These are phyloP conservation scores for Azemiops feae DNA, from an alignment of 2,113 vertebrate genomes.

Conservation along the genomic window DNA sequence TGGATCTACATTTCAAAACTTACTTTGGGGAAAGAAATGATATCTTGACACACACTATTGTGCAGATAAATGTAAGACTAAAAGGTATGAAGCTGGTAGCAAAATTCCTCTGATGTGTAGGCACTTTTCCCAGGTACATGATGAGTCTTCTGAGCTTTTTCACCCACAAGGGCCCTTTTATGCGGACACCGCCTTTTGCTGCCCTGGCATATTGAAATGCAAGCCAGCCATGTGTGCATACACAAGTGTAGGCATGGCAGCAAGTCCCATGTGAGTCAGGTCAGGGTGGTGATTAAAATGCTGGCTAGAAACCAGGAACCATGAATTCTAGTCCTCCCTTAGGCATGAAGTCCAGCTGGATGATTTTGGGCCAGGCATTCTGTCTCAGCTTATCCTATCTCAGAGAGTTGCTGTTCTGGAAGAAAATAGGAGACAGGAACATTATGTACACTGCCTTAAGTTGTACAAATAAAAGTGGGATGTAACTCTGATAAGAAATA, in stretches of 20 bases:
- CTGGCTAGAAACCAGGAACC: neutral
- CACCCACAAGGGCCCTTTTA: neutral
- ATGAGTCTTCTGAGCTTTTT: neutral
- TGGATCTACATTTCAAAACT: conserved; percentile 30
- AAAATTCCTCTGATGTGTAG: neutral
- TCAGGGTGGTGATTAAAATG: neutral
- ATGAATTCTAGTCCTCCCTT: neutral
- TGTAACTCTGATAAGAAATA: neutral
- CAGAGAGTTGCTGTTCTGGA: neutral
- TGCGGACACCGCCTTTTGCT: neutral
- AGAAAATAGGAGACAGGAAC: neutral
- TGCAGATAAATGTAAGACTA: neutral
- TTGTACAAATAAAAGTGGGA: neutral
- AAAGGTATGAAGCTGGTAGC: neutral
- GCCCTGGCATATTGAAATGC: neutral
- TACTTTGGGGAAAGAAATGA: neutral
- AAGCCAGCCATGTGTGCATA: neutral
- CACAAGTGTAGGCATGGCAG: neutral
- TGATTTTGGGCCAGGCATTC: neutral
- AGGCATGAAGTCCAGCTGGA: neutral
- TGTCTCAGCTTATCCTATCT: neutral
- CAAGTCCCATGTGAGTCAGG: neutral
- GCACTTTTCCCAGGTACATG: neutral
- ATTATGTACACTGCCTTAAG: neutral
- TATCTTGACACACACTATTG: neutral